Evolutionary conservation across 2,797 vertebrate genomes (phyloP).

Genomic region (Rhincodon typus): DNA sequence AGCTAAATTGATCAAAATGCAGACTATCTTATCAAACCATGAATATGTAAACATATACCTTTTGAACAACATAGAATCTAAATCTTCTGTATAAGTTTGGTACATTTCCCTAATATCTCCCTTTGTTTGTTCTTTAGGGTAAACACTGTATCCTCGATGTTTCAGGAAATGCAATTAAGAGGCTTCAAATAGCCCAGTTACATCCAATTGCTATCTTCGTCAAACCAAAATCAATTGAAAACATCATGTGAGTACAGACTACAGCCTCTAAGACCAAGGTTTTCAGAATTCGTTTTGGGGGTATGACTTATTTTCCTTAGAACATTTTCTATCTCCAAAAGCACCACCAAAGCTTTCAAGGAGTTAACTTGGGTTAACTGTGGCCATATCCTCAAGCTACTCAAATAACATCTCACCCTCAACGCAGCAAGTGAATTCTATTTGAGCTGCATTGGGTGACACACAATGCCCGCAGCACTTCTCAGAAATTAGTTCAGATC

Average conservation of each 20-base stretch:
- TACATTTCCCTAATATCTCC: constrained; percentile 39
- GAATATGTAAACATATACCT: background rate
- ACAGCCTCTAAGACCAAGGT: background rate
- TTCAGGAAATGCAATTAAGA: constrained; percentile 95
- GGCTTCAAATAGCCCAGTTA: constrained; percentile 85
- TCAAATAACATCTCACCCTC: background rate
- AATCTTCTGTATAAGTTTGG: background rate
- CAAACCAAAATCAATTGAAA: constrained; percentile 92
- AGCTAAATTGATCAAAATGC: background rate
- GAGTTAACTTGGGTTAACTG: background rate
- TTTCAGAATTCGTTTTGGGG: background rate
- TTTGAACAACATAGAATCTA: background rate
- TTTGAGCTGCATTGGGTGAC: background rate
- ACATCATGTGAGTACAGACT: constrained; percentile 82
- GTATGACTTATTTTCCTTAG: background rate
- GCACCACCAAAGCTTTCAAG: constrained; percentile 33
- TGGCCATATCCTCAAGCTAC: background rate
- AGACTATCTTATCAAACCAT: background rate
- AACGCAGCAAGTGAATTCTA: background rate
- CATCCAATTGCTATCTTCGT: constrained; percentile 91
- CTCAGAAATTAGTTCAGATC: background rate
- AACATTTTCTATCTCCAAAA: background rate
- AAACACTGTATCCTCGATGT: constrained; percentile 98
- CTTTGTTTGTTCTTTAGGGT: constrained; percentile 59
- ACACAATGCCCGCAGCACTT: background rate